Evolutionary conservation across 2,797 vertebrate species (phyloP), one percentile per base, ranked within the genome.

Genomic region (Pipistrellus pygmaeus): DNA sequence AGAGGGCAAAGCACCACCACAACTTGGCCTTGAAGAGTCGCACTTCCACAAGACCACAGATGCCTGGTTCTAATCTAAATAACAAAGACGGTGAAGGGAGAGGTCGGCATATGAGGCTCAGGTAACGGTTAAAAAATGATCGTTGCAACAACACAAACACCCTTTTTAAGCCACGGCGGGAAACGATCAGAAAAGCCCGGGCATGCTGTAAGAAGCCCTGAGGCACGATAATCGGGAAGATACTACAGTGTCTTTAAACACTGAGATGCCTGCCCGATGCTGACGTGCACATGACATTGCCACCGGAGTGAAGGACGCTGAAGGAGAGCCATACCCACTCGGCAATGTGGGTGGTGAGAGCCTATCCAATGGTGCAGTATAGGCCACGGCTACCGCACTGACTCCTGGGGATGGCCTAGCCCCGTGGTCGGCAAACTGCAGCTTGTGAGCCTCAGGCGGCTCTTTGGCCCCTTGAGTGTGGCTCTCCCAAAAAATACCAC

Each of bases 81-180:
- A 85, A 96, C 41, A 84, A 85, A 53, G 75, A 80, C 8, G 60
- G n/a, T 48, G 88, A 90, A 95, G 96, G 88, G 10, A 90, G 88
- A 81, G 85, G 60, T 88, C 62, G 2, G 76, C 30, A 27, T 13
- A 62, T n/a, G 68, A 97, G 80, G 83, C 87, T 96, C 92, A 89
- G 96, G 91, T 92, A 78, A 90, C 95, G 81, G 93, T n/a, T 88
- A 97, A 53, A 95, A 92, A 90, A 90, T 84, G 78, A 96, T 90
- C 95, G 94, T 0, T 86, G 77, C 51, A 96, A 96, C 46, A 96
- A 96, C 93, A 94, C 96, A 95, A 93, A 78, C 76, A 93, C 84
- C 85, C 81, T 77, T 97, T 53, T 90, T 95, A 93, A 97, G 80
- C 60, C 51, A 93, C 78, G 82, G 77, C 38, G 95, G 90, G 93